Evolutionary conservation across 64 coral and sea anemone species (phyloP), one percentile per base, ranked within the genome.

Genomic region (Stichodactyla helianthus): DNA sequence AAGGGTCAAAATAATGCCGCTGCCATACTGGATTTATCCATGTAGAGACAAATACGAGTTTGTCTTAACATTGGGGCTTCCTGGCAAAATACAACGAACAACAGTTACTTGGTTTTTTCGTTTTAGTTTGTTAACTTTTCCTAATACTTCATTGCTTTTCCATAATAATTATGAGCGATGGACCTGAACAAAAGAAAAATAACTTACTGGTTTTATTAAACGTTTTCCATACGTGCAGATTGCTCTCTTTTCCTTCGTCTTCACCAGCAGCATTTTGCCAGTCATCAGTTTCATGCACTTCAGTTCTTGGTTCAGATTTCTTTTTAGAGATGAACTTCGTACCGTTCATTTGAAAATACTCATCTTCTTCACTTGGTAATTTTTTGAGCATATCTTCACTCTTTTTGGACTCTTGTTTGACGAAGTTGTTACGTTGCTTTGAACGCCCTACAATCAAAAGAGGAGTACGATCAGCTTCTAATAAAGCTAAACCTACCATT

Each of bases 211-310:
- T 26, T 27, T 27, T 74, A 23, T 31, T 74, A 1, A 11, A 0
- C 10, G 8, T 74, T 11, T 28, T 74, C 68, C 68, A 74, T 26
- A 74, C 51, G 26, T 84, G 55, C 3, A 31, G 44, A 19, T 84
- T 84, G 59, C 83, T 84, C 50, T 84, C 83, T 4, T 58, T 15
- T 15, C 83, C 83, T 63, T 84, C 83, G 13, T 84, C 83, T 51
- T 84, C 83, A 58, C 83, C 83, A 16, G 27, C 25, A 15, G 83
- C 83, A 51, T 60, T 58, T 35, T 84, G 8, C 83, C 83, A 84
- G 15, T 84, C 83, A 51, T 84, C 79, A 82, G 67, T 71, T 19
- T 71, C 51, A 31, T 35, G 68, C 27, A 28, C 25, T 74, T 26
- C 25, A 74, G 68, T 8, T 74, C 27, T 74, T 3, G n/a, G 6